phyloP scores from a whole-genome alignment of 2,888 invertebrate genomes.

The Cerceris ruficornis region DNA sequence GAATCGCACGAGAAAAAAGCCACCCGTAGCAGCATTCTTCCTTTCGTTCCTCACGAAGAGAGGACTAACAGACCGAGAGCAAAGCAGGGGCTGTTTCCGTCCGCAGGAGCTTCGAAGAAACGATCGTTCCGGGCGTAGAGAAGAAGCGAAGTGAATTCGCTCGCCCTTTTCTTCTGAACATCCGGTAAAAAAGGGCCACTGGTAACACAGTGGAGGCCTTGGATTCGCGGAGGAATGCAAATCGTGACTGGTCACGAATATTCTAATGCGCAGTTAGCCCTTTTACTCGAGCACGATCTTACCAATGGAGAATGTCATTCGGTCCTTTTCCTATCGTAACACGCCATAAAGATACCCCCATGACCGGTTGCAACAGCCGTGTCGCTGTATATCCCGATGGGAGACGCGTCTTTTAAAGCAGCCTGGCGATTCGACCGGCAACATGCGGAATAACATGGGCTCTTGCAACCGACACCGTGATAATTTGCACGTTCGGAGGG shows the following conservation, averaged over 20 bases:
- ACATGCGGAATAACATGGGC: constrained; percentile 39
- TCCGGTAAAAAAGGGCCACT: constrained; percentile 19
- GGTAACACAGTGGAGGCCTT: constrained; percentile 45
- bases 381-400: neutral
- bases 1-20: constrained; percentile 45
- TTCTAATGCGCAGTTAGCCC: constrained; percentile 66
- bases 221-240: constrained; percentile 64
- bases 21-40: constrained; percentile 25
- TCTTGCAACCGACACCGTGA: constrained; percentile 24
- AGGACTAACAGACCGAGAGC: neutral
- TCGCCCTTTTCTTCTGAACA: constrained; percentile 41
- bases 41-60: constrained; percentile 28
- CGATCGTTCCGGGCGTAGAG: constrained; percentile 37
- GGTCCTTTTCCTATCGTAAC: constrained; percentile 39
- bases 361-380: constrained; percentile 10
- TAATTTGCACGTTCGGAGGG: constrained; percentile 44
- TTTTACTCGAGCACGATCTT: constrained; percentile 41
- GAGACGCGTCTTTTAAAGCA: constrained; percentile 12
- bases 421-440: constrained; percentile 21
- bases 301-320: constrained; percentile 50
- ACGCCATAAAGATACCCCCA: constrained; percentile 46
- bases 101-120: constrained; percentile 51
- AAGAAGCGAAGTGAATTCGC: constrained; percentile 47
- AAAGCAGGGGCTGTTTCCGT: constrained; percentile 28
- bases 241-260: constrained; percentile 70